phyloP scores from a whole-genome alignment of 1,140 invertebrate species.

The Dendroctonus ponderosae region DNA sequence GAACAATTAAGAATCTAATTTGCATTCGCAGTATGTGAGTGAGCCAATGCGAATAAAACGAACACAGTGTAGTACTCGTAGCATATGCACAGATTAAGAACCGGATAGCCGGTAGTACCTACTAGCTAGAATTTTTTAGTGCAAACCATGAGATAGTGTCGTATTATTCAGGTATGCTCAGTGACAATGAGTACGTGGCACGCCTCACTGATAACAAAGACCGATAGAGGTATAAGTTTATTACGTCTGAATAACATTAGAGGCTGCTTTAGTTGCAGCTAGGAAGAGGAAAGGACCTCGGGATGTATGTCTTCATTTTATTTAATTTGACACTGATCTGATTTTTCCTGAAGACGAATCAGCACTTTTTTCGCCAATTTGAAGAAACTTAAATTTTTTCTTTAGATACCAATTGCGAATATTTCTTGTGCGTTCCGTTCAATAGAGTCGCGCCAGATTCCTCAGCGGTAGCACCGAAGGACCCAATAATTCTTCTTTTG shows the following conservation, averaged over 20 bases:
- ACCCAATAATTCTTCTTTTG: too few relatives aligned
- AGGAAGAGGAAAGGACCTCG: not conserved
- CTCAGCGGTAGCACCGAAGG: too few relatives aligned
- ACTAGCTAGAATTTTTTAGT: constrained; percentile 40
- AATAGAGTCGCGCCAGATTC: too few relatives aligned
- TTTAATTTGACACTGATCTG: too few relatives aligned
- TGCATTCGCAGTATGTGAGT: constrained; percentile 26
- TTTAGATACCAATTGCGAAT: too few relatives aligned
- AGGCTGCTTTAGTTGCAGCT: not conserved
- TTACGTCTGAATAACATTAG: constrained; percentile 20
- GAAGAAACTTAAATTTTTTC: too few relatives aligned
- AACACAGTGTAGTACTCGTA: constrained; percentile 14
- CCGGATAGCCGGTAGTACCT: constrained; percentile 35
- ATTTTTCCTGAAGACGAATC: too few relatives aligned
- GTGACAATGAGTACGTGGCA: constrained; percentile 47
- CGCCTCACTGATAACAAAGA: constrained; percentile 45
- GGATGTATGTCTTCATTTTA: too few relatives aligned
- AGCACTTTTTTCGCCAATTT: too few relatives aligned
- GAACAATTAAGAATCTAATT: constrained; percentile 29
- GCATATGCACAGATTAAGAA: constrained; percentile 30
- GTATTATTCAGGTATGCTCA: constrained; percentile 47
- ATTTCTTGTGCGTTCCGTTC: too few relatives aligned
- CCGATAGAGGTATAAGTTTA: constrained; percentile 30
- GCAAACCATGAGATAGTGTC: constrained; percentile 42
- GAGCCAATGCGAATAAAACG: constrained; percentile 23